phyloP scores from a whole-genome alignment of 2,113 vertebrate species.

The Ascaphus truei region DNA sequence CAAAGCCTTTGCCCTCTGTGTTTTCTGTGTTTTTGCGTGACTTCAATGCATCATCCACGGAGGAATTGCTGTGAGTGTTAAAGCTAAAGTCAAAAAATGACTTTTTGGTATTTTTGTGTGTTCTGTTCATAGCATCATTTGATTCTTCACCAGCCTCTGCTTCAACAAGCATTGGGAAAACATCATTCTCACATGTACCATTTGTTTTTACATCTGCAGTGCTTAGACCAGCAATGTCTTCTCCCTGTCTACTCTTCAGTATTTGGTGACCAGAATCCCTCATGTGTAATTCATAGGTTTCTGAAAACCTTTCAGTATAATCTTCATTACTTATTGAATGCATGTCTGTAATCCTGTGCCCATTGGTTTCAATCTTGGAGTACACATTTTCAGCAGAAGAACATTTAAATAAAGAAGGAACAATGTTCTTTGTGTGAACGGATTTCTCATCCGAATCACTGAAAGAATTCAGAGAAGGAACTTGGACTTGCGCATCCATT shows the following conservation, averaged over 20 bases:
- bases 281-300: too few species aligned
- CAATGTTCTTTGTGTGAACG: conserved; percentile 53
- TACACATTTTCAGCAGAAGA: conserved; percentile 62
- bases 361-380: too few species aligned
- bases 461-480: conserved; percentile 57
- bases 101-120: neutral
- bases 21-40: conserved; percentile 24
- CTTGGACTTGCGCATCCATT: conserved; percentile 57
- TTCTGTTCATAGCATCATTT: conserved; percentile 23
- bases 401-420: conserved; percentile 67
- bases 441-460: conserved; percentile 55
- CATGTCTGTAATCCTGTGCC: too few species aligned
- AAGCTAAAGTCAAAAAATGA: neutral
- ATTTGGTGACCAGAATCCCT: too few species aligned
- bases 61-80: neutral
- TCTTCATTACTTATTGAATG: conserved; percentile 14
- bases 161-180: conserved; percentile 11
- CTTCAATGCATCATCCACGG: conserved; percentile 23
- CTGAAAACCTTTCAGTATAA: too few species aligned
- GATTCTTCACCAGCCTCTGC: neutral
- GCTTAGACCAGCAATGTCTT: conserved; percentile 25
- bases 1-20: conserved; percentile 35
- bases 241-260: too few species aligned
- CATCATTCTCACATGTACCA: conserved; percentile 1
- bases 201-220: neutral